Evolutionary conservation across 2,888 invertebrate genomes (phyloP).

Genomic region (Allacma fusca): DNA sequence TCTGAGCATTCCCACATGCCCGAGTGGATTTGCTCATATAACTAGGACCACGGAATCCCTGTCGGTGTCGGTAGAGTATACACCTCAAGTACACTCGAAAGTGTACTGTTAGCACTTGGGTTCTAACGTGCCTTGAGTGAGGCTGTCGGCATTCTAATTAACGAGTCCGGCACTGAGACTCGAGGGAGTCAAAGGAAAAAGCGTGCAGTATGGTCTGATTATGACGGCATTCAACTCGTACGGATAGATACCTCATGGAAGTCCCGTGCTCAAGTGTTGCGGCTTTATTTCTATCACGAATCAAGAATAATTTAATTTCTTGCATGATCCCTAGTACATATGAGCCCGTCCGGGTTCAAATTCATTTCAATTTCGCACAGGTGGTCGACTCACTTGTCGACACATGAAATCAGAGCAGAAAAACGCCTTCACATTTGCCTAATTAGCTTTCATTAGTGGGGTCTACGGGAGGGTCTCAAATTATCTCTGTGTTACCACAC

Average conservation of each 20-base stretch:
- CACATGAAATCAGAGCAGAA: constrained; percentile 24
- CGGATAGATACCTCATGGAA: too few species aligned
- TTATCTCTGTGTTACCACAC: neutral
- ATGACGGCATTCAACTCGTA: neutral
- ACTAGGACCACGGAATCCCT: too few species aligned
- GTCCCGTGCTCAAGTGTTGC: too few species aligned
- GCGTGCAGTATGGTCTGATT: constrained; percentile 4
- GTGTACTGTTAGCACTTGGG: neutral
- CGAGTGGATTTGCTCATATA: too few species aligned
- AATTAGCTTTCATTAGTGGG: constrained; percentile 49
- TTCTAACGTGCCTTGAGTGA: constrained; percentile 9
- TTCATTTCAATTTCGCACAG: constrained; percentile 49
- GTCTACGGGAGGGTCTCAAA: constrained; percentile 17
- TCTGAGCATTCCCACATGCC: too few species aligned
- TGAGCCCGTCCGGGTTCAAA: neutral
- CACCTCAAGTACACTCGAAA: neutral
- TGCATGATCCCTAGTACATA: too few species aligned
- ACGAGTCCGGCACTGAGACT: neutral
- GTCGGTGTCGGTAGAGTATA: too few species aligned
- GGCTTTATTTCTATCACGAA: too few species aligned
- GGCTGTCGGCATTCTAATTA: constrained; percentile 16
- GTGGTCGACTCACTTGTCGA: constrained; percentile 46
- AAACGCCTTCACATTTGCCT: constrained; percentile 41
- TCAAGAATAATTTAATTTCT: too few species aligned
- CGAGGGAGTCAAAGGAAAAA: neutral